Evolutionary conservation across 2,888 invertebrate genomes (phyloP).

Genomic region (Rhimphoctona megacephalus): DNA sequence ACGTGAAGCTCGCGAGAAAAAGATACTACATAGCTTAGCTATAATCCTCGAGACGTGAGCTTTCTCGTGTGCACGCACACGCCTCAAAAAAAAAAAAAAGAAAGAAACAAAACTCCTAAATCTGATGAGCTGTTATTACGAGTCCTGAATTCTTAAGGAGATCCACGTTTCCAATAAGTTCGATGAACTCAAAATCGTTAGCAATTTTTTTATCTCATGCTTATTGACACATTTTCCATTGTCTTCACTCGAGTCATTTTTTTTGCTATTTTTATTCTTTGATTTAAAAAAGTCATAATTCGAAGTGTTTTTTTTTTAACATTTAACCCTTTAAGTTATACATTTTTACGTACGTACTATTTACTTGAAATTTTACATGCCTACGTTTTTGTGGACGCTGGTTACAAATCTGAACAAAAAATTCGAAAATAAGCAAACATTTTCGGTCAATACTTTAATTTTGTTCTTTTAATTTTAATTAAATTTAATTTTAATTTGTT

Average conservation of each 20-base stretch:
- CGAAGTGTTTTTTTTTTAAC: neutral
- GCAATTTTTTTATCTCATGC: neutral
- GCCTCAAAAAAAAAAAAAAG: constrained; percentile 1
- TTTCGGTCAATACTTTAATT: too few relatives aligned
- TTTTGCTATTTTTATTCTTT: neutral
- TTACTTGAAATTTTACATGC: too few relatives aligned
- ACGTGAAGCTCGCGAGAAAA: constrained; percentile 8
- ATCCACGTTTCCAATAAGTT: constrained; percentile 42
- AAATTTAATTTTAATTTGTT: too few relatives aligned
- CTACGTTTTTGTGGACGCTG: too few relatives aligned
- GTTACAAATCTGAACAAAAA: too few relatives aligned
- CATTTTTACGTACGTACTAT: too few relatives aligned
- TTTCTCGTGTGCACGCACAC: constrained; percentile 41
- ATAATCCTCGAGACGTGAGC: constrained; percentile 52
- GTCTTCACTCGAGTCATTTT: neutral
- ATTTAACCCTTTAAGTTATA: too few relatives aligned
- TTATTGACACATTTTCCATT: neutral
- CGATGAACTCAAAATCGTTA: constrained; percentile 50
- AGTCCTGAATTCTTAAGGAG: constrained; percentile 54
- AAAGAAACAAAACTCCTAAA: constrained; percentile 22
- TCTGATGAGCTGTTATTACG: constrained; percentile 52
- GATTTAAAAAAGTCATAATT: neutral
- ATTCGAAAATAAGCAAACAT: too few relatives aligned
- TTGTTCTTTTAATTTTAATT: too few relatives aligned
- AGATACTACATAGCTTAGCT: constrained; percentile 32